Evolutionary conservation across 1,140 invertebrate species (phyloP).

Genomic region (Babylonia areolata): DNA sequence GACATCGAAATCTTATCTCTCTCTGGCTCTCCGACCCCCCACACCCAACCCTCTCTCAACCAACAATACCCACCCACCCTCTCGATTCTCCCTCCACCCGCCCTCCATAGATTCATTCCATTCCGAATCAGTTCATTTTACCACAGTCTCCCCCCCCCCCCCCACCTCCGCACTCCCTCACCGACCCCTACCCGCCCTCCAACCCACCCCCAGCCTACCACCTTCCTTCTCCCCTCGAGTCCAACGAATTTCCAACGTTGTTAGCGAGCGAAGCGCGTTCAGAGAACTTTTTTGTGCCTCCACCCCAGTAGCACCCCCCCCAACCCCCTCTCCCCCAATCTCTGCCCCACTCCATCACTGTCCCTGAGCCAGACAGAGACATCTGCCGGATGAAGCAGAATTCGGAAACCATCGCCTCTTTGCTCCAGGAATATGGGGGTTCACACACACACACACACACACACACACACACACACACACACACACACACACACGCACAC

Average conservation of each 20-base stretch:
- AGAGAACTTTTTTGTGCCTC: not conserved
- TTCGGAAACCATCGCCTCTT: not conserved
- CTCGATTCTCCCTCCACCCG: too few relatives aligned
- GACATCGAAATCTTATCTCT: too few relatives aligned
- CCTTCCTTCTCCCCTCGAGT: not conserved
- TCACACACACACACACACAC: conserved; percentile 10
- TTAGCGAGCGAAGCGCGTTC: conserved; percentile 23
- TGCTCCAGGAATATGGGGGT: not conserved
- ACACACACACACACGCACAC: not conserved
- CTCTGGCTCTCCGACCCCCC: not conserved
- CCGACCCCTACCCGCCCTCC: too few relatives aligned
- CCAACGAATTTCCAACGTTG: not conserved
- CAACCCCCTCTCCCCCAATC: too few relatives aligned
- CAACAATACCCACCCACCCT: too few relatives aligned
- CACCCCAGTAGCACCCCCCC: too few relatives aligned
- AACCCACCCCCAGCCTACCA: too few relatives aligned
- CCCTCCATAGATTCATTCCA: too few relatives aligned
- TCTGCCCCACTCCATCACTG: not conserved
- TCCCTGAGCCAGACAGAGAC: conserved; percentile 22
- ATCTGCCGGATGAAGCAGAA: conserved; percentile 16
- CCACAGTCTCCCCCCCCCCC: too few relatives aligned
- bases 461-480: conserved; percentile 3
- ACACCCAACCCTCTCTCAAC: not conserved
- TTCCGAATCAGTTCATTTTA: too few relatives aligned
- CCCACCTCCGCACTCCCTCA: too few relatives aligned